These are phyloP conservation scores for Rhizoglyphus robini DNA, from an alignment of 1,140 invertebrate genomes.

Conservation along the genomic window DNA sequence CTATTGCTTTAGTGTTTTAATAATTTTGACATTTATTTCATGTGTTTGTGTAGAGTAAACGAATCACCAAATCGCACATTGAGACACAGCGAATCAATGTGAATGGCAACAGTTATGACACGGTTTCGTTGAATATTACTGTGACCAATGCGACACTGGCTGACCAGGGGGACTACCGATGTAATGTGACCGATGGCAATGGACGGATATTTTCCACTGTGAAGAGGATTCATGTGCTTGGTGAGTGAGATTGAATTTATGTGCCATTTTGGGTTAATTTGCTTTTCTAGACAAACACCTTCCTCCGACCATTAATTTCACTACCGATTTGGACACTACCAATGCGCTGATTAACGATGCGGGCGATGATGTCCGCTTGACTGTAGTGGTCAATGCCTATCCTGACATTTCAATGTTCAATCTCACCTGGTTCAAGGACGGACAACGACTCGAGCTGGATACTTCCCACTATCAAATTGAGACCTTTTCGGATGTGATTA, in stretches of 20 bases:
- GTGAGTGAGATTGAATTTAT: no score
- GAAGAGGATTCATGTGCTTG: slow-evolving; percentile 22
- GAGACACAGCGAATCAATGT: slow-evolving; percentile 15
- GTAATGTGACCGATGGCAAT: slow-evolving; percentile 26
- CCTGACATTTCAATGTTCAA: slow-evolving; percentile 19
- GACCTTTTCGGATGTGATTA: not conserved
- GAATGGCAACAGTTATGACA: slow-evolving; percentile 21
- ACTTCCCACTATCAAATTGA: slow-evolving; percentile 1
- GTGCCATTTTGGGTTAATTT: not conserved
- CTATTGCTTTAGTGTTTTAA: no score
- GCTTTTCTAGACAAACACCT: slow-evolving; percentile 15
- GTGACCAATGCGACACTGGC: slow-evolving; percentile 19
- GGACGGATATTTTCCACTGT: slow-evolving; percentile 18
- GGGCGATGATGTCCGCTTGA: slow-evolving; percentile 22
- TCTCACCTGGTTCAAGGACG: slow-evolving; percentile 24
- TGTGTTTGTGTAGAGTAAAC: slow-evolving; percentile 18
- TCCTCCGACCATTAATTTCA: slow-evolving; percentile 24
- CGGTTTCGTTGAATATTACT: slow-evolving; percentile 23
- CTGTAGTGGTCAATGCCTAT: slow-evolving; percentile 21
- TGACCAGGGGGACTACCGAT: slow-evolving; percentile 25
- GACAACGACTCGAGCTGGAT: not conserved
- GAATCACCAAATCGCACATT: slow-evolving; percentile 9
- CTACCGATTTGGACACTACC: slow-evolving; percentile 21
- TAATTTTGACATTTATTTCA: no score
- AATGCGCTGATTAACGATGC: slow-evolving; percentile 12